Evolutionary conservation across 2,113 vertebrate species (phyloP).

Genomic region (Ornithorhynchus anatinus): DNA sequence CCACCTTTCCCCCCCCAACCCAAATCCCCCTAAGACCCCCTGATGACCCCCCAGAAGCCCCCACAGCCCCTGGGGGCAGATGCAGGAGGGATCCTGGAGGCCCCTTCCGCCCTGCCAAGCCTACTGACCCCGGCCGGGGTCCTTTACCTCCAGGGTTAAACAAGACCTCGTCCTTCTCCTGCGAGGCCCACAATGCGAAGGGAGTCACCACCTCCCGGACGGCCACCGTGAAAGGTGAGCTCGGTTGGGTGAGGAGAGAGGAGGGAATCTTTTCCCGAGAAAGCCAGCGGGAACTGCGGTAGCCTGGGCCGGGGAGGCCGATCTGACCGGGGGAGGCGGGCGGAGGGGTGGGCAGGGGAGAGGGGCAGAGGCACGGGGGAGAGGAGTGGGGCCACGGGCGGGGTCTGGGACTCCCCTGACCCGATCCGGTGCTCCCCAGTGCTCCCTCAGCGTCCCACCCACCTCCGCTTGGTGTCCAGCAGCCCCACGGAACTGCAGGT

Average conservation of each 20-base stretch:
- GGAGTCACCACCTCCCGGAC: conserved; percentile 85
- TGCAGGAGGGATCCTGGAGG: too few species aligned
- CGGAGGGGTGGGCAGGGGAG: not conserved
- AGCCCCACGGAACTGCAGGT: conserved; percentile 60
- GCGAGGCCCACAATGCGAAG: conserved; percentile 86
- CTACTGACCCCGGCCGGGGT: too few species aligned
- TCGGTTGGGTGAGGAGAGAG: not conserved
- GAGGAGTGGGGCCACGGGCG: not conserved
- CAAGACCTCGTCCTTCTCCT: conserved; percentile 83
- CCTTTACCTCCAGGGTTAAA: conserved; percentile 74
- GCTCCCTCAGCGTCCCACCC: conserved; percentile 71
- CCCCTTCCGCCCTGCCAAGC: too few species aligned
- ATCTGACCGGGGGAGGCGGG: not conserved
- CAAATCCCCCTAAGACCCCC: not conserved
- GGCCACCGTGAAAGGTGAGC: conserved; percentile 80
- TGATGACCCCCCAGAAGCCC: not conserved
- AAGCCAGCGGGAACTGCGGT: too few species aligned
- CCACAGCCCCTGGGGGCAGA: too few species aligned
- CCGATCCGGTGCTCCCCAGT: conserved; percentile 58
- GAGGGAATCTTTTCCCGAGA: too few species aligned
- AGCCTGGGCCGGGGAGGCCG: not conserved
- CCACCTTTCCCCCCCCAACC: not conserved
- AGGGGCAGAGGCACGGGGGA: not conserved
- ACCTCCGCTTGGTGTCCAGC: conserved; percentile 52
- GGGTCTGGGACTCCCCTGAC: not conserved